Base-by-base conservation (phyloP, 2,888 invertebrate genomes). In the Cheilosia soror region DNA sequence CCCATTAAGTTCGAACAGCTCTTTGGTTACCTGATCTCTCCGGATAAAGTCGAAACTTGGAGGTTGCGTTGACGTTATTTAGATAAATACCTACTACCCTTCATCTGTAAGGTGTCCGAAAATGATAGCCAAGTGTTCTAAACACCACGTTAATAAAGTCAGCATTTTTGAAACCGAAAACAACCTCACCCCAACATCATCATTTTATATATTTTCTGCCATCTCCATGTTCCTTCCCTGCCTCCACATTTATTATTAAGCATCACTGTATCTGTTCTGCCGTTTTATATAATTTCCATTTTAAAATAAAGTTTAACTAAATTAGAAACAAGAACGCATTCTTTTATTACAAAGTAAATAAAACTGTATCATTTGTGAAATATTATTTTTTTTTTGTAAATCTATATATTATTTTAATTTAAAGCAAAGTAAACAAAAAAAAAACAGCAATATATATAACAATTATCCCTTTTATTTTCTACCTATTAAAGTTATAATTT, bases 11-110 rank as follows among this genome's bases (percentile, higher is more conserved):
- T 44, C 33, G 29, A 76, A 76, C 63, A 66, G 71, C 58, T 58
- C 25, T 60, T 81, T 76, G 63, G 76, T 81, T 76, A 68, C 85
- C 81, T 85, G 85, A 85, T 85, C 85, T 85, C 85, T 77, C 66
- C 81, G 81, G 66, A 81, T 72, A 51, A 72, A 85, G 62, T 76
- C 55, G 33, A 77, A 53, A 51, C 15, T 63, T 25, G 33, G 60
- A 55, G 47, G 33, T 69, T 69, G 51, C 42, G 42, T 57, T 42
- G 25, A 20, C 27, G 42, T 7, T 33, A 49, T 40, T 47, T 53
- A 55, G 37, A 60, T 37, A 53, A 66, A 44, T 44, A 37, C n/a
- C n/a, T n/a, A n/a, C 58, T 57, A 47, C 65, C 44, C 40, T 51
- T 44, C 20, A 11, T 4, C 37, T 37, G 37, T 37, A 4, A 72